Percentiles rank a stretch among this genome's conserved stretches.
phyloP scores from a whole-genome alignment of 2,888 invertebrate genomes.

The Autographa pulchrina region DNA sequence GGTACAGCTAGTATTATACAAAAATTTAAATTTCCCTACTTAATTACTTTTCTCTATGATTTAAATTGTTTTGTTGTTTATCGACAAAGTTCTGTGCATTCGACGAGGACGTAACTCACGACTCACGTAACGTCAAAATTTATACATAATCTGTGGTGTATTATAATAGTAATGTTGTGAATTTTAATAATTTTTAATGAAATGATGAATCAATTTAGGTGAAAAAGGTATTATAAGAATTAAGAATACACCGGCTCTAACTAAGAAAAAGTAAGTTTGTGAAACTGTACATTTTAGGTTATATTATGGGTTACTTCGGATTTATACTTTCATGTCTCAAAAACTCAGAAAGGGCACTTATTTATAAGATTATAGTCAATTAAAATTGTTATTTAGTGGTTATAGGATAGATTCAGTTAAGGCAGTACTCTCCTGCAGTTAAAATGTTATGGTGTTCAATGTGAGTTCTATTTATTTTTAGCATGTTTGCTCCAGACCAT shows the following conservation, averaged over 20 bases:
- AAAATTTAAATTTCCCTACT: too few relatives aligned
- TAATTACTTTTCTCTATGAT: too few relatives aligned
- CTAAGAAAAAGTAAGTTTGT: neutral
- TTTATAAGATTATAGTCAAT: neutral
- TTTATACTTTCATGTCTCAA: neutral
- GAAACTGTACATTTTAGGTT: neutral
- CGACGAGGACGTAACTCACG: too few relatives aligned
- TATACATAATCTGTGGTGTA: too few relatives aligned
- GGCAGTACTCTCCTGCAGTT: neutral
- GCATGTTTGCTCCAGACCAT: constrained; percentile 81
- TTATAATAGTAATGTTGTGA: too few relatives aligned
- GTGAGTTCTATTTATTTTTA: neutral
- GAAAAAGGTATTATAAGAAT: neutral
- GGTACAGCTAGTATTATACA: too few relatives aligned
- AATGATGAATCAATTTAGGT: neutral
- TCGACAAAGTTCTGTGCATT: too few relatives aligned
- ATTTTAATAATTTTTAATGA: too few relatives aligned
- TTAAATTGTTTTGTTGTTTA: too few relatives aligned
- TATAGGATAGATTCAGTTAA: neutral
- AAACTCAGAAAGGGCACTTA: neutral
- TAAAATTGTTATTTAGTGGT: neutral
- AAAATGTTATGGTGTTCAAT: neutral
- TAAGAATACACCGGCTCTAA: neutral
- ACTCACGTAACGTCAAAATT: too few relatives aligned
- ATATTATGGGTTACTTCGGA: neutral